Base-by-base conservation (phyloP, 2,888 invertebrate species). In the Carabus problematicus region DNA sequence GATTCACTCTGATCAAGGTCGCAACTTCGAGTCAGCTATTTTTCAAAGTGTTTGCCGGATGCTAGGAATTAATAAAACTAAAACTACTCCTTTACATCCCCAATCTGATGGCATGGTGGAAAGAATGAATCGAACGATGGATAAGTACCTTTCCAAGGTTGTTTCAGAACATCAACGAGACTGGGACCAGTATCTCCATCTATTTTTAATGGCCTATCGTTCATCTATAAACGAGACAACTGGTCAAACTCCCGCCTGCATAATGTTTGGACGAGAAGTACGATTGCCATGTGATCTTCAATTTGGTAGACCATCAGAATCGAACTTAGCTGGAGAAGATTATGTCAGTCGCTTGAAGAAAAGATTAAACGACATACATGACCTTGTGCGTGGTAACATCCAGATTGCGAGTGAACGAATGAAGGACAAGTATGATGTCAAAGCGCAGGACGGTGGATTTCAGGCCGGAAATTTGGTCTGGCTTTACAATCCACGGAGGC, bases 1-100 rank as follows among this genome's bases (percentile, higher is more conserved):
- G n/a, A 56, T 75, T 1, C 72, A 75, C 61, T 72, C 75, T 1
- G 75, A 77, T 62, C 74, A 78, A 72, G 77, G 75, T 8, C 43
- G 73, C 16, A 75, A 76, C 62, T 78, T 76, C 40, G 74, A 77
- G 49, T 75, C 73, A 7, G 63, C 70, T 1, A n/a, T 77, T 3
- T 75, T 75, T 55, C 66, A 73, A 62, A 73, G 75, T 16, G 14
- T 74, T 43, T 67, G 73, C 39, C 29, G 70, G 11, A 42, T 72
- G 7, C 19, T 77, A 9, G 72, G 72, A 6, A 74, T 76, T 3
- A 41, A 60, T 0, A 75, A 77, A 55, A 77, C 73, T 14, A 70
- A 75, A 61, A 72, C 74, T 71, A 56, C 16, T 56, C 19, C 56
- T 11, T 56, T 56, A 19, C 56, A 56, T 8, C 56, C 29, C 8